Percentiles rank a stretch among this genome's conserved stretches.
Conservation (phyloP, 2,113 vertebrate genomes). For the Oreochromis aureus region DNA sequence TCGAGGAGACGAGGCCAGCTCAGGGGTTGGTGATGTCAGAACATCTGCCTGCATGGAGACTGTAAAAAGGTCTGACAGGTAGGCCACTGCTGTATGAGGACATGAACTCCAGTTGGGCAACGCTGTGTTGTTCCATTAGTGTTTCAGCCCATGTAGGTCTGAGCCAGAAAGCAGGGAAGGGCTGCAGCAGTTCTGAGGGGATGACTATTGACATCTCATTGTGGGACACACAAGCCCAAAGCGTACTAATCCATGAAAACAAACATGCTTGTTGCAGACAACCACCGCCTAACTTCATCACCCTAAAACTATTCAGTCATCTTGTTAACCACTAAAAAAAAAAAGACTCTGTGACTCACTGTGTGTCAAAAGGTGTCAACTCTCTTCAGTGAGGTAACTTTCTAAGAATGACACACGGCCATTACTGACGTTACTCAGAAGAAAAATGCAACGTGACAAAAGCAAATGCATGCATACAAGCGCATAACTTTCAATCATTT, state of each 20-base stretch:
- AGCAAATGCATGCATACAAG: neutral
- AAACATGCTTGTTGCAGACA: conserved; percentile 59
- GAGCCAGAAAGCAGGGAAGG: conserved; percentile 28
- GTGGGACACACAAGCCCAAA: conserved; percentile 38
- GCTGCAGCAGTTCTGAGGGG: conserved; percentile 4
- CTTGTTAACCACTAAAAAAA: conserved; percentile 15
- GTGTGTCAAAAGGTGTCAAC: conserved; percentile 27
- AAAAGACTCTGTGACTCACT: neutral
- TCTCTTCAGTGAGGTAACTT: neutral
- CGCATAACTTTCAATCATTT: neutral
- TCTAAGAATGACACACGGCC: conserved; percentile 9
- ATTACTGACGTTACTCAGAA: neutral
- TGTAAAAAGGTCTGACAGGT: conserved; percentile 64
- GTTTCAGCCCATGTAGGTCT: conserved; percentile 21
- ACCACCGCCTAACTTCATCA: conserved; percentile 58
- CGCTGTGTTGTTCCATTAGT: conserved; percentile 52
- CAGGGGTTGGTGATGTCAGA: conserved; percentile 58
- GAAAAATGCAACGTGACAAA: conserved; percentile 20
- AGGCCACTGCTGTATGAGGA: conserved; percentile 56
- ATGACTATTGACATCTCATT: conserved; percentile 52
- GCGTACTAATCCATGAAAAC: conserved; percentile 55
- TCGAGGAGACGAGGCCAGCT: conserved; percentile 27
- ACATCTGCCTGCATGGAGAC: conserved; percentile 58
- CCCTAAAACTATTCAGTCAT: conserved; percentile 49
- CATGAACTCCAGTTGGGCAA: conserved; percentile 60